Conservation (phyloP, 2,797 vertebrate genomes). For the Epinephelus malabaricus region DNA sequence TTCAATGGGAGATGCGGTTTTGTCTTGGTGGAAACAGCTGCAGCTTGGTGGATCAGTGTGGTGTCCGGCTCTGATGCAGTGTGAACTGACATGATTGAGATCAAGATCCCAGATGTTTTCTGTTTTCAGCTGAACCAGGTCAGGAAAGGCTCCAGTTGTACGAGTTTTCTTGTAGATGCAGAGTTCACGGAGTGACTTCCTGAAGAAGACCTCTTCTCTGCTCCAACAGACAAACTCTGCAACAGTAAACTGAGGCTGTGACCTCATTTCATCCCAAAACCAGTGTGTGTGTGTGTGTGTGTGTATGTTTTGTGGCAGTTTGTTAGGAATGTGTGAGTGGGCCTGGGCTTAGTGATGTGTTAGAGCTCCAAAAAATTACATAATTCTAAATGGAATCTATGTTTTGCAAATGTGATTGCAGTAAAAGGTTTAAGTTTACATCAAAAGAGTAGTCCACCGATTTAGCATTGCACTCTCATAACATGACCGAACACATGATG, state of each 20-base stretch:
- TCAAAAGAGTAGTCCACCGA: no score
- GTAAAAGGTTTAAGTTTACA: no score
- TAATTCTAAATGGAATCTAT: no score
- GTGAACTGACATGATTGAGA: constrained; percentile 2
- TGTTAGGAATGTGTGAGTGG: neutral
- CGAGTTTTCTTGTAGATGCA: neutral
- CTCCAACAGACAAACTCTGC: neutral
- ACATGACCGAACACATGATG: no score
- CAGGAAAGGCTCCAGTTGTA: neutral
- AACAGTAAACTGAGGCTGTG: constrained; percentile 1
- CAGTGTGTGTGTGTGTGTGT: no score
- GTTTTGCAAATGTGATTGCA: no score
- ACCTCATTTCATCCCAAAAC: neutral
- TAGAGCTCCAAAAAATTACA: neutral
- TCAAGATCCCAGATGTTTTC: constrained; percentile 11
- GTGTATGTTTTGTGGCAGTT: neutral
- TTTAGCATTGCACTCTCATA: no score
- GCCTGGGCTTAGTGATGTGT: neutral
- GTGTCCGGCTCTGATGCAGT: neutral
- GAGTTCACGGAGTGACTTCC: neutral
- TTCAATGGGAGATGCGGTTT: neutral
- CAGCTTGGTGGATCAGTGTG: neutral
- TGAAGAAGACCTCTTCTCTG: neutral
- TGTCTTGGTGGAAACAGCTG: constrained; percentile 1
- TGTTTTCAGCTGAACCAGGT: neutral